These are phyloP conservation scores for Unio delphinus DNA, from an alignment of 2,888 invertebrate genomes.

Conservation along the genomic window DNA sequence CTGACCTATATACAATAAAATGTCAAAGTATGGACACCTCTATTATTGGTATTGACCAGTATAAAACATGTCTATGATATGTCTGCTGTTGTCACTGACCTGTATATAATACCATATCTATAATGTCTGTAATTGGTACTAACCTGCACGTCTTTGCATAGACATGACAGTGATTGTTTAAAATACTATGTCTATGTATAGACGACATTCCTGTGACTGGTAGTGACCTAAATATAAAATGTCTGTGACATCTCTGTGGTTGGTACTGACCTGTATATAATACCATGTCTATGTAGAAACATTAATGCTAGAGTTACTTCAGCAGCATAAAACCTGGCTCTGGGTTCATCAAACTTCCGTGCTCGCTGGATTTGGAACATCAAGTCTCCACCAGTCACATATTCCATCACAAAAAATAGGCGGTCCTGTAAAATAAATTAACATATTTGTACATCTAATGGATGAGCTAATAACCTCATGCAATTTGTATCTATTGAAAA, in stretches of 20 bases:
- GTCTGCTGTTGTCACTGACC: too few species aligned
- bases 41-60: conserved; percentile 86
- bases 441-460: too few species aligned
- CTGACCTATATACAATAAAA: conserved; percentile 78
- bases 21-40: conserved; percentile 96
- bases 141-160: conserved; percentile 92
- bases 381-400: conserved; percentile 91
- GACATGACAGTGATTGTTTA: conserved; percentile 91
- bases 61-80: too few species aligned
- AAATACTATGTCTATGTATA: too few species aligned
- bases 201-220: too few species aligned
- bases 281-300: conserved; percentile 96
- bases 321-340: conserved; percentile 96
- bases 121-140: conserved; percentile 7
- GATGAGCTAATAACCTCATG: not conserved
- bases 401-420: conserved; percentile 99
- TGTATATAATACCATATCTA: too few species aligned
- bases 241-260: not conserved
- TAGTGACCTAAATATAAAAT: too few species aligned
- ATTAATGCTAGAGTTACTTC: conserved; percentile 98
- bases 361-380: conserved; percentile 99
- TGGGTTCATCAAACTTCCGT: conserved; percentile 95
- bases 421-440: conserved; percentile 78
- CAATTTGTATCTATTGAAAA: not conserved
- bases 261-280: conserved; percentile 84